Conservation (phyloP, 2,113 vertebrate species). For the Hylia prasina region DNA sequence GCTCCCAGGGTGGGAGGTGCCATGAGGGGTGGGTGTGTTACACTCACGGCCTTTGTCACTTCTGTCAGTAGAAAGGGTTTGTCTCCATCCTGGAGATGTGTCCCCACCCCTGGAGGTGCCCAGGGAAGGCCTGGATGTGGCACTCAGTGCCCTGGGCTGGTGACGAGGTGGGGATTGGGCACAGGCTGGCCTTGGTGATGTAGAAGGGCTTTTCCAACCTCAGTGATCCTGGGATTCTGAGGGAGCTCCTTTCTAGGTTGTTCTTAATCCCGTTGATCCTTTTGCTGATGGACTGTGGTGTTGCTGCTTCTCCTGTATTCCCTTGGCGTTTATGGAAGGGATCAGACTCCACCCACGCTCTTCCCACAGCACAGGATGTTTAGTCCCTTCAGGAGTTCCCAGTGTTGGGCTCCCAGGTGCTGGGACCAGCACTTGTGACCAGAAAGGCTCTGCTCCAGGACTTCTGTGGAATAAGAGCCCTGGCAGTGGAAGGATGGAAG, state of each 20-base stretch:
- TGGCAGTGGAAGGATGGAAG: not conserved
- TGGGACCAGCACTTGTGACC: not conserved
- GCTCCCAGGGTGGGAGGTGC: not conserved
- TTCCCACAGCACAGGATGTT: not conserved
- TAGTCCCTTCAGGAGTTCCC: not conserved
- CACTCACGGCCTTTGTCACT: not conserved
- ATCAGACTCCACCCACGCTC: not conserved
- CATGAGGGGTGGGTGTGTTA: fast-evolving
- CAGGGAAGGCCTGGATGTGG: fast-evolving
- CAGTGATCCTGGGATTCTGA: not conserved
- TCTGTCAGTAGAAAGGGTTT: not conserved
- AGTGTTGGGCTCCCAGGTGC: not conserved
- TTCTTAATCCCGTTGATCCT: not conserved
- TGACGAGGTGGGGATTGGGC: not conserved
- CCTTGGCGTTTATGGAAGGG: not conserved
- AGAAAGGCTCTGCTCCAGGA: not conserved
- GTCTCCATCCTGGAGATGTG: not conserved
- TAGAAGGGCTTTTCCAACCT: not conserved
- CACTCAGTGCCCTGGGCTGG: not conserved
- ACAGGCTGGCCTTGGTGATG: not conserved
- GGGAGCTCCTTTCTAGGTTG: not conserved
- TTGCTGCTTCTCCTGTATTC: not conserved
- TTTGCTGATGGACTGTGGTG: not conserved
- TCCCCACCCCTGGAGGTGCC: not conserved
- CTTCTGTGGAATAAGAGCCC: not conserved